These are phyloP conservation scores for Drosophila rubida DNA, from an alignment of 2,888 invertebrate species.

Conservation along the genomic window DNA sequence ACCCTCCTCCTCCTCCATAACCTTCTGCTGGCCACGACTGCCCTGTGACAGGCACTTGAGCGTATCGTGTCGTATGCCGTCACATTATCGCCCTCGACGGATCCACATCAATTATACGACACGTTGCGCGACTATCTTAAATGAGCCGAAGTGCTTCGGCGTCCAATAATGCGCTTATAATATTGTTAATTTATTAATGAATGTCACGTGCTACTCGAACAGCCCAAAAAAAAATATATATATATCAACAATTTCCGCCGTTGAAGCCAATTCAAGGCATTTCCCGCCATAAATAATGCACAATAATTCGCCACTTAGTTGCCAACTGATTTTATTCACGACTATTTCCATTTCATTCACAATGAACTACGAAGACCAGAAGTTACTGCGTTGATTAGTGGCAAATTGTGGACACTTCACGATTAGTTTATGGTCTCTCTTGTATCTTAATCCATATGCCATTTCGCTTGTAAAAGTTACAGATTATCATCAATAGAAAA, in stretches of 20 bases:
- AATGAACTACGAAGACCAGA: background rate
- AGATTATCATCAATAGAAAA: too few relatives aligned
- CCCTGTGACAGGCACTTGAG: too few relatives aligned
- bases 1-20: background rate
- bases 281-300: slow-evolving; percentile 8
- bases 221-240: background rate
- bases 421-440: too few relatives aligned
- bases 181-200: slow-evolving; percentile 34
- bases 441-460: too few relatives aligned
- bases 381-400: too few relatives aligned
- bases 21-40: too few relatives aligned
- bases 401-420: too few relatives aligned
- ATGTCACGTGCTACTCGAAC: slow-evolving; percentile 5
- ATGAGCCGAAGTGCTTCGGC: background rate
- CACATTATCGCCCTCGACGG: slow-evolving; percentile 34
- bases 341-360: background rate
- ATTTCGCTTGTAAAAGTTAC: too few relatives aligned
- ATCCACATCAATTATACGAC: slow-evolving; percentile 10
- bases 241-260: background rate
- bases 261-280: background rate
- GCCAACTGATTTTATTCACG: background rate
- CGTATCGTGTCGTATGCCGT: slow-evolving; percentile 14
- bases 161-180: slow-evolving; percentile 41
- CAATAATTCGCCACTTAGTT: background rate
- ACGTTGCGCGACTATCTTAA: slow-evolving; percentile 9